Conservation (phyloP, 1,140 invertebrate genomes). For the Penaeus japonicus region DNA sequence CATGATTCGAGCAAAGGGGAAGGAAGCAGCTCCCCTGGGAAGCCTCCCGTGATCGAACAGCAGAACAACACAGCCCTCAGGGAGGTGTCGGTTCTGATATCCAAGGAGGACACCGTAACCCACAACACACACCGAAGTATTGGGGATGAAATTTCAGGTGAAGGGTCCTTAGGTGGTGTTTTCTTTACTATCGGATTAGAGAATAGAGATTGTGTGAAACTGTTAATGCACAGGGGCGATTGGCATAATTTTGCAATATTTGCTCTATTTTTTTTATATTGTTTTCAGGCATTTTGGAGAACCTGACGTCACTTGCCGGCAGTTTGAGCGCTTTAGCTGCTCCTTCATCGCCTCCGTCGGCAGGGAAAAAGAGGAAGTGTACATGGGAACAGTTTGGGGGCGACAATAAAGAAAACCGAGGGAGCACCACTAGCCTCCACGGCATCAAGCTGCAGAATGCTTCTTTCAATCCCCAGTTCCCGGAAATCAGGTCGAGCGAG, state of each 20-base stretch:
- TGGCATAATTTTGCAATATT: not conserved
- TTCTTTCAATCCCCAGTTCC: constrained; percentile 36
- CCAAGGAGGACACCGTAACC: too few species aligned
- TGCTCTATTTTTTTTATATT: not conserved
- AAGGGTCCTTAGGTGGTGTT: too few species aligned
- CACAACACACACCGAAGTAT: too few species aligned
- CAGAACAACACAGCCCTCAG: too few species aligned
- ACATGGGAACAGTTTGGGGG: constrained; percentile 3
- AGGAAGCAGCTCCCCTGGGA: too few species aligned
- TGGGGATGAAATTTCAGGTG: too few species aligned
- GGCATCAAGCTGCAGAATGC: constrained; percentile 28
- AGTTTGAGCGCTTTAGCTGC: not conserved
- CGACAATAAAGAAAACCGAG: not conserved
- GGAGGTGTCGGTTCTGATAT: too few species aligned
- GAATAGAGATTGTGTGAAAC: too few species aligned
- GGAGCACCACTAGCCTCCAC: not conserved
- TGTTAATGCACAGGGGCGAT: too few species aligned
- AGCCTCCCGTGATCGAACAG: too few species aligned
- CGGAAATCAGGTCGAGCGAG: constrained; percentile 4
- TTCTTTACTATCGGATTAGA: too few species aligned
- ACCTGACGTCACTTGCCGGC: constrained; percentile 16
- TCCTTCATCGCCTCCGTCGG: constrained; percentile 4
- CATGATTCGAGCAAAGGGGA: too few species aligned
- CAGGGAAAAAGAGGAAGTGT: constrained; percentile 11
- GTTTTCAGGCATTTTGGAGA: constrained; percentile 23